Evolutionary conservation across 2,888 invertebrate species (phyloP), one percentile per base, ranked within the genome.

Genomic region (Cephus sareptanus): DNA sequence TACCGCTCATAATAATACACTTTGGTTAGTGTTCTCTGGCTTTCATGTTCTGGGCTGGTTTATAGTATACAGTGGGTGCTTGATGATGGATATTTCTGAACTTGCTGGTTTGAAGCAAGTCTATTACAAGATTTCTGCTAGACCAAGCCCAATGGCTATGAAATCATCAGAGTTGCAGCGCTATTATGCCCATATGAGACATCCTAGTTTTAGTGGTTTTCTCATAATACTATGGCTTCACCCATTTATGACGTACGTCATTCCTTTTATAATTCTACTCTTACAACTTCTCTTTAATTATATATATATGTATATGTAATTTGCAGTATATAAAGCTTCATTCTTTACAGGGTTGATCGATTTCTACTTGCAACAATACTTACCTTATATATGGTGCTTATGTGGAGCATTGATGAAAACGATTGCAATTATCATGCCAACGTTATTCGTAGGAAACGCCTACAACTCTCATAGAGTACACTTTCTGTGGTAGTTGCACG

Each of bases 81-180:
- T 94, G 73, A 93, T 94, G 85, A 93, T 94, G 93, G 95, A 95
- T 86, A 91, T 94, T 34, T 92, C 93, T 0, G 94, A 95, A 85
- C 87, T 95, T 4, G 84, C 93, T 35, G 95, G 95, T 4, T 87
- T 94, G 9, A 95, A 94, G 86, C 95, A 95, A 89, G 92, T 94
- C 11, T 94, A 93, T 87, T 94, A 94, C 80, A 92, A 92, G 83
- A 84, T 94, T 33, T 92, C 92, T 74, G 91, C 92, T 31, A 92
- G 93, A 80, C 92, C 92, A 12, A 92, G 92, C 69, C 94, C 94
- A 0, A 91, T 93, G 80, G 84, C 88, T 1, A 92, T 93, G 80
- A 95, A 95, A 88, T 94, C 94, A 0, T 85, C 82, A 30, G 93
- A 93, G 79, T 87, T 94, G 75, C 92, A 92, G 75, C 91, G 93